Conservation (phyloP, 2,888 invertebrate species). For the Troides aeacus region DNA sequence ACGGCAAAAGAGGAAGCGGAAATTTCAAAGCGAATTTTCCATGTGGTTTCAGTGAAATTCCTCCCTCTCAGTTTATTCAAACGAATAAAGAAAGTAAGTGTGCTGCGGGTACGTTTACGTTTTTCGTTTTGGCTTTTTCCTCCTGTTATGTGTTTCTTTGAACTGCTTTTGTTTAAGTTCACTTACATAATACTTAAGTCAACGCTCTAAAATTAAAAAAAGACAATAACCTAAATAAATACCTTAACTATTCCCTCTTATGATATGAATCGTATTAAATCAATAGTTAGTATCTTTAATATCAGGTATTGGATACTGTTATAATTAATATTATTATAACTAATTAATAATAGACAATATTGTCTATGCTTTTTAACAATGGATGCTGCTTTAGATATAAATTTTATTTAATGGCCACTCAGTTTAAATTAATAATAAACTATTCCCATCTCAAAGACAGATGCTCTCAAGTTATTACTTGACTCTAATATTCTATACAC, state of each 20-base stretch:
- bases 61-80: not conserved
- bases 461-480: not conserved
- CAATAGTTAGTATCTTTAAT: no score
- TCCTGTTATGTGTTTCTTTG: not conserved
- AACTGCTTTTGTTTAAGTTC: constrained; percentile 4
- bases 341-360: no score
- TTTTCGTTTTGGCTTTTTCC: not conserved
- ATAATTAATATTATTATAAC: no score
- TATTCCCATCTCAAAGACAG: not conserved
- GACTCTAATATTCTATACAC: not conserved
- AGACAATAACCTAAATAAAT: not conserved
- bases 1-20: not conserved
- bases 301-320: no score
- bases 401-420: no score
- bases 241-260: not conserved
- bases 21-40: constrained; percentile 7
- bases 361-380: no score
- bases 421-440: not conserved
- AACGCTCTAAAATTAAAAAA: not conserved
- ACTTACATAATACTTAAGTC: not conserved
- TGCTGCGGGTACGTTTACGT: not conserved
- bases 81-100: constrained; percentile 1
- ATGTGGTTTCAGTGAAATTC: not conserved
- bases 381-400: no score
- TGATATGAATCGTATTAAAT: no score